Conservation (phyloP, 1,140 invertebrate genomes). For the Agraylea sexmaculata region DNA sequence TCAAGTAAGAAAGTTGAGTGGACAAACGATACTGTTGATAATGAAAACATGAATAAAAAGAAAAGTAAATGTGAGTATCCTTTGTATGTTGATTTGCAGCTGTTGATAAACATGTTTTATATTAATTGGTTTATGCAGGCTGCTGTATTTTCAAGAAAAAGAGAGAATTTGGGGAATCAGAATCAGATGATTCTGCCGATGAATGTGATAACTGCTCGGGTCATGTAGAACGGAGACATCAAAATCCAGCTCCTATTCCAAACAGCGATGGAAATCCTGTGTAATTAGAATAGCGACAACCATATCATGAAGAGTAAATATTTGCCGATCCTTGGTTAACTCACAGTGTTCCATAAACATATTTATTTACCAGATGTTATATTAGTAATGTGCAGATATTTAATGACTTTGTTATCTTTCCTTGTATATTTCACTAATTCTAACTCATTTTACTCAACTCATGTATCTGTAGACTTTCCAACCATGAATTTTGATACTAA, state of each 20-base stretch:
- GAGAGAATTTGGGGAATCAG: conserved; percentile 67
- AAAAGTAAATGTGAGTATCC: conserved; percentile 83
- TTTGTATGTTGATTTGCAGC: neutral
- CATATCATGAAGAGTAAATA: no score
- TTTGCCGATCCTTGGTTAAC: no score
- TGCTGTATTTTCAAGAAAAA: conserved; percentile 84
- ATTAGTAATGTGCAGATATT: no score
- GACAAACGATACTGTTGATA: conserved; percentile 80
- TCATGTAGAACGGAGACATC: conserved; percentile 60
- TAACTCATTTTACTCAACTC: no score
- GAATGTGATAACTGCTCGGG: conserved; percentile 81
- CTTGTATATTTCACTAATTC: no score
- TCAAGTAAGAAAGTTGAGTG: conserved; percentile 73
- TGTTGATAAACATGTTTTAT: neutral
- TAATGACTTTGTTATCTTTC: no score
- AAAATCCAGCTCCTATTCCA: conserved; percentile 25
- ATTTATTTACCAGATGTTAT: no score
- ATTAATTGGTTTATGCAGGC: conserved; percentile 40
- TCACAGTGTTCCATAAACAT: no score
- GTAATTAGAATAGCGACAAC: no score
- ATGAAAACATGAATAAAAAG: conserved; percentile 85
- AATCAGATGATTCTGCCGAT: conserved; percentile 62
- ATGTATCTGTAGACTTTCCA: no score
- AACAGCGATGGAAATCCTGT: no score
- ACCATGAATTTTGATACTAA: no score